A percentile compares a stretch with the other conserved stretches of the same genome.
Evolutionary conservation across 2,113 vertebrate genomes (phyloP).

Genomic region (Toxostoma redivivum): DNA sequence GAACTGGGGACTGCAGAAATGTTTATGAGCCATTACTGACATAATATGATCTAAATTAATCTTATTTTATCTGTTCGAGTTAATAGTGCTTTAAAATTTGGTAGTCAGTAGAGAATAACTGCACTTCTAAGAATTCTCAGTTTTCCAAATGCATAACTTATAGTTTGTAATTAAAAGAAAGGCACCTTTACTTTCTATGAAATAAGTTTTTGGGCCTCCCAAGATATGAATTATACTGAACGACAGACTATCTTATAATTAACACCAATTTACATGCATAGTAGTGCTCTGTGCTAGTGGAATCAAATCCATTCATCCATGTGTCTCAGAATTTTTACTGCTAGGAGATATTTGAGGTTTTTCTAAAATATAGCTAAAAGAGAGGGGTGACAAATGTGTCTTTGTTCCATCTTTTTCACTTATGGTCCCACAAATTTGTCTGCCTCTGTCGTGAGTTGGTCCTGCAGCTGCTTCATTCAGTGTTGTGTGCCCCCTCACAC

Average conservation of each 20-base stretch:
- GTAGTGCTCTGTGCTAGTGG: neutral
- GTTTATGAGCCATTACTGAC: conserved; percentile 24
- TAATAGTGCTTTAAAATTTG: conserved; percentile 18
- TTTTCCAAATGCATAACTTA: conserved; percentile 25
- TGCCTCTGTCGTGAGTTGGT: fast-evolving
- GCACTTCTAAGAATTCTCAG: neutral
- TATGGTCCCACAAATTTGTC: neutral
- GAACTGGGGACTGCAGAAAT: neutral
- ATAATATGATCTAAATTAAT: conserved; percentile 23
- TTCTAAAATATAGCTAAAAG: neutral
- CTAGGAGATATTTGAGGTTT: neutral
- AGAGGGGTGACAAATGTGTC: neutral
- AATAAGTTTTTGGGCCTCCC: neutral
- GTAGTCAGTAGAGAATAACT: conserved; percentile 21
- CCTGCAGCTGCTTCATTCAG: neutral
- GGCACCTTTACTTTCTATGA: conserved; percentile 20
- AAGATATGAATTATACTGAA: neutral
- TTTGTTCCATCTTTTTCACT: neutral
- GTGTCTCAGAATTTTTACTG: neutral
- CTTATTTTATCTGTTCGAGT: conserved; percentile 21
- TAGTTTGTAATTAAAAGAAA: conserved; percentile 31
- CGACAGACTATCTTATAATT: neutral
- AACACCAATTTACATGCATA: conserved; percentile 22
- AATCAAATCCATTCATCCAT: neutral
- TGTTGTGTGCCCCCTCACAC: fast-evolving